These are phyloP conservation scores for Cotesia vestalis DNA, from an alignment of 1,140 invertebrate genomes.

Conservation along the genomic window DNA sequence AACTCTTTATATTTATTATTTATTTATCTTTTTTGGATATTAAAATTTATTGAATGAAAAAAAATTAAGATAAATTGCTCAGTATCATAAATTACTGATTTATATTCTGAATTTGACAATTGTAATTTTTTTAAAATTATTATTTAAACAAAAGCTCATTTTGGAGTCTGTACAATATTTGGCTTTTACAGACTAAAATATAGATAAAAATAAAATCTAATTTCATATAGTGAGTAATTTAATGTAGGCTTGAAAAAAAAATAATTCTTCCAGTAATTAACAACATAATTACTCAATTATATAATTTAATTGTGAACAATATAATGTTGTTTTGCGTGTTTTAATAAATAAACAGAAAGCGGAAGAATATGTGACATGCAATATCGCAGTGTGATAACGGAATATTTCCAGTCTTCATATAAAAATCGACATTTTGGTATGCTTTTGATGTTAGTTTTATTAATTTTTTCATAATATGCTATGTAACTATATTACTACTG, in stretches of 20 bases:
- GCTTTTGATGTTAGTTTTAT: neutral
- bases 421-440: slow-evolving; percentile 1
- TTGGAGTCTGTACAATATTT: no score
- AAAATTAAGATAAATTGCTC: neutral
- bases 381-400: slow-evolving; percentile 15
- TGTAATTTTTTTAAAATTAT: neutral
- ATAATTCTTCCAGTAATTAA: no score
- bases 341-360: neutral
- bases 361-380: slow-evolving; percentile 13
- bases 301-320: neutral
- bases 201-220: no score
- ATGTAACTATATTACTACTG: neutral
- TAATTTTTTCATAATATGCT: neutral
- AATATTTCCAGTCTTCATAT: slow-evolving; percentile 12
- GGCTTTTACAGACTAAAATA: no score
- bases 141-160: no score
- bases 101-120: no score
- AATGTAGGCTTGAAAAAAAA: no score
- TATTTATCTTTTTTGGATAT: neutral
- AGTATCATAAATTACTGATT: neutral
- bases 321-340: neutral
- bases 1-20: no score
- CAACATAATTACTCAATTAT: no score
- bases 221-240: no score
- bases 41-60: neutral